Conservation (phyloP, 2,888 invertebrate genomes). For the Cephus pygmeus region DNA sequence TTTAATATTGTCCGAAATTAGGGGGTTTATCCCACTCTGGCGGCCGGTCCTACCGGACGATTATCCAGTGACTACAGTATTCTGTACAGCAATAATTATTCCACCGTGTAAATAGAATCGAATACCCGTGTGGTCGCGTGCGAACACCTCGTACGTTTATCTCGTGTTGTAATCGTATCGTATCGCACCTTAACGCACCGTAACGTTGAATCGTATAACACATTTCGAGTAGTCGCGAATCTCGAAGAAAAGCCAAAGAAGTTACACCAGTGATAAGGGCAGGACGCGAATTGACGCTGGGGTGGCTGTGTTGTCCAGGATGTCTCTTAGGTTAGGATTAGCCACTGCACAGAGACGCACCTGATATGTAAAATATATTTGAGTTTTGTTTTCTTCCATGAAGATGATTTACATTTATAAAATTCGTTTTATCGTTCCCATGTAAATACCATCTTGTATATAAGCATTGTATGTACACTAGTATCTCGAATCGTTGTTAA, state of each 20-base stretch:
- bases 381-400: conserved; percentile 49
- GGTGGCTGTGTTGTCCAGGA: too few relatives aligned
- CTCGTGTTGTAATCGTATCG: too few relatives aligned
- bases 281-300: too few relatives aligned
- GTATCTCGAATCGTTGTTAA: conserved; percentile 55
- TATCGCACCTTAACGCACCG: too few relatives aligned
- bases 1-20: conserved; percentile 52
- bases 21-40: conserved; percentile 44
- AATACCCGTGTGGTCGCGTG: conserved; percentile 7
- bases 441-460: conserved; percentile 62
- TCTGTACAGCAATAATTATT: conserved; percentile 51
- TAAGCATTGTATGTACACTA: conserved; percentile 56
- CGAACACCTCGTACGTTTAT: too few relatives aligned
- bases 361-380: conserved; percentile 28
- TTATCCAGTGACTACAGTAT: conserved; percentile 37
- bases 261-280: too few relatives aligned
- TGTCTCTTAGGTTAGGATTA: too few relatives aligned
- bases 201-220: too few relatives aligned
- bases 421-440: conserved; percentile 35
- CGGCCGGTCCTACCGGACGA: neutral
- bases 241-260: too few relatives aligned
- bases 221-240: too few relatives aligned
- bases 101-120: conserved; percentile 11
- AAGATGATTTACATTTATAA: conserved; percentile 47
- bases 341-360: too few relatives aligned